Evolutionary conservation across 2,113 vertebrate genomes (phyloP).

Genomic region (Urocolius indicus): DNA sequence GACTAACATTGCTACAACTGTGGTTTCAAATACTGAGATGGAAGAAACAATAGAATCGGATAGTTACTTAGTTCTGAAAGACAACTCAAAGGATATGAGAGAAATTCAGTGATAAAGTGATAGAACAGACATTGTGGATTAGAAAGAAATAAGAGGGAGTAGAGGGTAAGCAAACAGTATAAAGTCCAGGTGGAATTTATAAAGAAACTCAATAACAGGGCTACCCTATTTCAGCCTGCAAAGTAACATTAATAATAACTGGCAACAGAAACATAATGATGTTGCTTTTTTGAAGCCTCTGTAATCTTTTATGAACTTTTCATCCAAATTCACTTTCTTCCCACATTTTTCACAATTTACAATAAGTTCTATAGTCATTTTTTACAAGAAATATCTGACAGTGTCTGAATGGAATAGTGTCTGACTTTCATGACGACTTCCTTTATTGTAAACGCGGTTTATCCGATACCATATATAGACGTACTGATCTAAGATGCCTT

Average conservation of each 20-base stretch:
- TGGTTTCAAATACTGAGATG: not conserved
- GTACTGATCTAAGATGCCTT: conserved; percentile 93
- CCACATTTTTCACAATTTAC: not conserved
- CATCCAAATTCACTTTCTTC: not conserved
- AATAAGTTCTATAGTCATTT: not conserved
- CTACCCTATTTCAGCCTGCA: not conserved
- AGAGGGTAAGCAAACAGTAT: not conserved
- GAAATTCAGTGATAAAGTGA: conserved; percentile 36
- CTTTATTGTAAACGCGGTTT: not conserved
- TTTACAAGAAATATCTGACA: not conserved
- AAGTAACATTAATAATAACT: not conserved
- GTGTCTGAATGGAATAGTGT: not conserved
- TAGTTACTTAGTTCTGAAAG: conserved; percentile 23
- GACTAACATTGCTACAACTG: not conserved
- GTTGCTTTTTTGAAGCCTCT: not conserved
- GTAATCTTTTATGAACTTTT: not conserved
- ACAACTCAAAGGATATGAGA: not conserved
- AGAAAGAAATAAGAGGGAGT: conserved; percentile 3
- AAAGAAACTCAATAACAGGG: not conserved
- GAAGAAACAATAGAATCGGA: conserved; percentile 9
- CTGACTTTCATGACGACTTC: not conserved
- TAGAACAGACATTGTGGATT: conserved; percentile 32
- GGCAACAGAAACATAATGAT: not conserved
- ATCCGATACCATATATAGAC: conserved; percentile 39
- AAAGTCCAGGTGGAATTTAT: conserved; percentile 21